Percentiles rank a stretch among this genome's conserved stretches.
phyloP scores from a whole-genome alignment of 1,140 invertebrate species.

The Drosophila sulfurigaster region DNA sequence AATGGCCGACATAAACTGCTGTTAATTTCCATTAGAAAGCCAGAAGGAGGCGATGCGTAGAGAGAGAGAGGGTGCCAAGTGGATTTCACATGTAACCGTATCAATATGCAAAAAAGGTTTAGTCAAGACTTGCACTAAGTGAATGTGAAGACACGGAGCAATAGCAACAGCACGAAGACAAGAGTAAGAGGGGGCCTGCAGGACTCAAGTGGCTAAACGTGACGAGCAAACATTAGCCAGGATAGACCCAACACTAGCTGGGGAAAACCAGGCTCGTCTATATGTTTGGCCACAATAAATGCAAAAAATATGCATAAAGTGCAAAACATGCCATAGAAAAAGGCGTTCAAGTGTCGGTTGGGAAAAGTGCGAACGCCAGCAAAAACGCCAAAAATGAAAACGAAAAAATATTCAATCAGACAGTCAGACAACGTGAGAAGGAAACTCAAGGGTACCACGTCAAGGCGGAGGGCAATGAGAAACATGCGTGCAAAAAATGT shows the following conservation, averaged over 20 bases:
- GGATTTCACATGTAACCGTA: constrained; percentile 55
- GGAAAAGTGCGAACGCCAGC: constrained; percentile 61
- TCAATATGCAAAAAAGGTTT: constrained; percentile 77
- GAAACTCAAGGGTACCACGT: not conserved
- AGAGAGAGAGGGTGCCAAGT: constrained; percentile 23
- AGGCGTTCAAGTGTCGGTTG: constrained; percentile 40
- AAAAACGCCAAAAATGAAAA: constrained; percentile 56
- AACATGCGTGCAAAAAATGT: constrained; percentile 59
- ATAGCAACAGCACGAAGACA: not conserved
- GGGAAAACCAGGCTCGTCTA: constrained; percentile 8
- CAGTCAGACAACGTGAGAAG: constrained; percentile 24
- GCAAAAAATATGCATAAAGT: constrained; percentile 75
- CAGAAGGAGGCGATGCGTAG: not conserved
- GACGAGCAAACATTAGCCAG: constrained; percentile 74
- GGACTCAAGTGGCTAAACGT: constrained; percentile 80
- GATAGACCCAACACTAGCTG: not conserved
- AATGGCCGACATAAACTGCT: constrained; percentile 36
- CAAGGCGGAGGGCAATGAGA: not conserved
- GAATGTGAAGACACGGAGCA: constrained; percentile 73
- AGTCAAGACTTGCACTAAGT: constrained; percentile 60
- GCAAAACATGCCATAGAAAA: constrained; percentile 56
- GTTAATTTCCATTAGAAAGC: constrained; percentile 64
- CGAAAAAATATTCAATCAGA: constrained; percentile 74
- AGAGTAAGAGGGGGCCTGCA: constrained; percentile 27
- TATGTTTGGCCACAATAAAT: constrained; percentile 71